phyloP scores from a whole-genome alignment of 2,888 invertebrate genomes.

The Meiosimyza decipiens region DNA sequence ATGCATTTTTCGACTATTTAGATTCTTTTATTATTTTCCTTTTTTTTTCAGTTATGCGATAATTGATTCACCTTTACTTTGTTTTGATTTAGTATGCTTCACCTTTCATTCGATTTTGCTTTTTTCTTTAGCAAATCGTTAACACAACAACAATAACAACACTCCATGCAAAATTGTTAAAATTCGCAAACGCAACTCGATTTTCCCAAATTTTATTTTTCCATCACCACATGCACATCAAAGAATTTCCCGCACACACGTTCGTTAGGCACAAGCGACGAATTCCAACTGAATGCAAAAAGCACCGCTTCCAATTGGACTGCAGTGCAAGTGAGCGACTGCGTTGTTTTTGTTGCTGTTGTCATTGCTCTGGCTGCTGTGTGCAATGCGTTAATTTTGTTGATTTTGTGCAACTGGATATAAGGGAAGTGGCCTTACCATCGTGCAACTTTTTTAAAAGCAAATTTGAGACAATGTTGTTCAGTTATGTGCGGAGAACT shows the following conservation, averaged over 20 bases:
- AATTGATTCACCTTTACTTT: too few relatives aligned
- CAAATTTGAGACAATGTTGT: too few relatives aligned
- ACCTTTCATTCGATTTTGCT: too few relatives aligned
- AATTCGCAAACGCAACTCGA: conserved; percentile 19
- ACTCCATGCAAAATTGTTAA: background rate
- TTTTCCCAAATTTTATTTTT: conserved; percentile 4
- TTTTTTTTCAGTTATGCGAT: too few relatives aligned
- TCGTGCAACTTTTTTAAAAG: too few relatives aligned
- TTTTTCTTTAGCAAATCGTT: background rate
- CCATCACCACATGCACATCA: background rate
- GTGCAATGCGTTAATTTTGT: conserved; percentile 1
- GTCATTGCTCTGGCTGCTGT: background rate
- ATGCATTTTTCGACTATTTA: too few relatives aligned
- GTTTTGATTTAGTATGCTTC: too few relatives aligned
- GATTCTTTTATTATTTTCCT: too few relatives aligned
- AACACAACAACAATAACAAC: background rate
- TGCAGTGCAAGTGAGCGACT: conserved; percentile 17
- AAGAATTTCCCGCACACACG: conserved; percentile 19
- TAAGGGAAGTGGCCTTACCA: too few relatives aligned
- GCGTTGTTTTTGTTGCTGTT: background rate
- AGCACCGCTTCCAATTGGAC: conserved; percentile 28
- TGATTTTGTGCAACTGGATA: background rate
- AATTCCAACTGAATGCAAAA: conserved; percentile 35
- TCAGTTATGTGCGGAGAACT: too few relatives aligned
- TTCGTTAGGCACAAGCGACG: conserved; percentile 27